A percentile compares a stretch with the other conserved stretches of the same genome.
phyloP scores from a whole-genome alignment of 2,113 vertebrate species.

The Pristiophorus japonicus region DNA sequence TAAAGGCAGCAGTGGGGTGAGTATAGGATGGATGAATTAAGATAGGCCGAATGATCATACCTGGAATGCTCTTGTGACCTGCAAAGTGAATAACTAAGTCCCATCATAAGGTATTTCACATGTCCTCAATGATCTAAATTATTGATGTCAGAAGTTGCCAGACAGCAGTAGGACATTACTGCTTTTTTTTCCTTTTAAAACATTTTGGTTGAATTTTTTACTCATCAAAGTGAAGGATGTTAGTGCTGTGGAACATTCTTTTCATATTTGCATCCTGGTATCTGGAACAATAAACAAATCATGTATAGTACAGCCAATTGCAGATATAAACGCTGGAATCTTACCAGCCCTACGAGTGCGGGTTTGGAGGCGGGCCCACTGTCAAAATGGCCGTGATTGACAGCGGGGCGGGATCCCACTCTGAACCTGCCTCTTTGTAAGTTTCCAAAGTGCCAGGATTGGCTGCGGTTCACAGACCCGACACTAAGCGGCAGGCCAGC shows the following conservation, averaged over 20 bases:
- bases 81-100: background rate
- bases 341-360: no score
- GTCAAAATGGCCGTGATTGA: no score
- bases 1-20: background rate
- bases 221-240: background rate
- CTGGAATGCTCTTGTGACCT: background rate
- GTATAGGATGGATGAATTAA: background rate
- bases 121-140: background rate
- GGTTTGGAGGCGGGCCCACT: no score
- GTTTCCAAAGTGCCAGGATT: no score
- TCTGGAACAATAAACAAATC: background rate
- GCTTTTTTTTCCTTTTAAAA: background rate
- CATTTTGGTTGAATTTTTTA: background rate
- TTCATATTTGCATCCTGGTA: background rate
- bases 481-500: no score
- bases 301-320: background rate
- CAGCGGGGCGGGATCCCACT: no score
- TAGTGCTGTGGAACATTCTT: background rate
- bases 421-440: no score
- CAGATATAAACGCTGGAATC: background rate
- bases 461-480: no score
- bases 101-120: background rate
- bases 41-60: background rate
- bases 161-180: background rate
- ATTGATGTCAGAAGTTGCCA: background rate